These are phyloP conservation scores for Seriola rivoliana DNA, from an alignment of 2,113 vertebrate species.

Conservation along the genomic window DNA sequence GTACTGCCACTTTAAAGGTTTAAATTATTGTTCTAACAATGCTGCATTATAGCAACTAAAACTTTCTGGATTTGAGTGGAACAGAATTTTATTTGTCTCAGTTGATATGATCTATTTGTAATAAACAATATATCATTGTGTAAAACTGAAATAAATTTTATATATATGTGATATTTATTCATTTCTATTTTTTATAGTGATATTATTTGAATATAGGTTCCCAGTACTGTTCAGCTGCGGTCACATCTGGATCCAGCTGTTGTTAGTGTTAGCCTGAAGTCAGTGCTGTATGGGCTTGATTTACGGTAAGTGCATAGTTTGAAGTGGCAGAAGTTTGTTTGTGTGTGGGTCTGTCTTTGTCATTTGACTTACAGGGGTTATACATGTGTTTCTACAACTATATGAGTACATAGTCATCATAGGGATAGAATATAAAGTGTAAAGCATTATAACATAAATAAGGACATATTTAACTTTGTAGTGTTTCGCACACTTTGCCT, in stretches of 20 bases:
- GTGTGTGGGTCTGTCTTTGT: conserved; percentile 9
- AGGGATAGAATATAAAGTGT: neutral
- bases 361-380: neutral
- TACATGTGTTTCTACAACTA: conserved; percentile 14
- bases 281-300: conserved; percentile 2
- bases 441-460: conserved; percentile 31
- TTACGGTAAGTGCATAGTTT: conserved; percentile 31
- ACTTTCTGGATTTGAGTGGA: neutral
- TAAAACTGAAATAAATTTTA: neutral
- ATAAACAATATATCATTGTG: neutral
- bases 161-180: neutral
- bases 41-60: too few species aligned
- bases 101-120: neutral
- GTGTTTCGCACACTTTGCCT: conserved; percentile 7
- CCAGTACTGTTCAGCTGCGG: neutral
- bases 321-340: neutral
- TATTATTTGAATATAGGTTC: neutral
- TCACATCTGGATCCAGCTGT: conserved; percentile 4
- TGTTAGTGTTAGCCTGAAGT: conserved; percentile 23
- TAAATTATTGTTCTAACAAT: too few species aligned
- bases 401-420: neutral
- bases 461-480: conserved; percentile 3
- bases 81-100: neutral
- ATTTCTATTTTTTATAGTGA: neutral
- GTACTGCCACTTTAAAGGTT: too few species aligned